phyloP scores from a whole-genome alignment of 2,113 vertebrate species.

The Loxodonta africana region DNA sequence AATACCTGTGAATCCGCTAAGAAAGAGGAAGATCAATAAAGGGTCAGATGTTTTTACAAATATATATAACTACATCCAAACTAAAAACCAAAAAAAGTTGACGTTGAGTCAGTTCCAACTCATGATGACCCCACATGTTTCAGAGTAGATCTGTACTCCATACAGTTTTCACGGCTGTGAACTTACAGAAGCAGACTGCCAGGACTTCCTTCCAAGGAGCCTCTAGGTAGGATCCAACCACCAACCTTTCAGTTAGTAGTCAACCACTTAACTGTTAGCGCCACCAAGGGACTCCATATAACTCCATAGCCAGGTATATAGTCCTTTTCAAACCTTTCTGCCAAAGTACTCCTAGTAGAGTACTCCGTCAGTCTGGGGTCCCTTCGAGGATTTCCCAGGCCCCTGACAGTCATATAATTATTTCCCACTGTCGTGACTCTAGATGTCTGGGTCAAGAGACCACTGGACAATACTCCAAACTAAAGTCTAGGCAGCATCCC shows the following conservation, averaged over 20 bases:
- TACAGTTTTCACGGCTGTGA: background rate
- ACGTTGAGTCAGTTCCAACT: background rate
- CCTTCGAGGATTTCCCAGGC: background rate
- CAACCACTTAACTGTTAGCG: background rate
- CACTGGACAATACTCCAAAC: background rate
- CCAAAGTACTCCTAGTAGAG: background rate
- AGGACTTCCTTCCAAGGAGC: background rate
- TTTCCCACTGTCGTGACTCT: background rate
- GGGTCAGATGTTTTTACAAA: conserved; percentile 17
- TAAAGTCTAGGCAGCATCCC: background rate
- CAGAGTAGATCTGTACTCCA: background rate
- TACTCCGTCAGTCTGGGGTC: background rate
- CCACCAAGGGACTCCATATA: background rate
- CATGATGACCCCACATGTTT: background rate
- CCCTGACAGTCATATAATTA: background rate
- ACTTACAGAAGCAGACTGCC: background rate
- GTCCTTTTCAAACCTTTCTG: background rate
- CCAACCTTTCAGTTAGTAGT: background rate
- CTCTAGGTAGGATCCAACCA: background rate
- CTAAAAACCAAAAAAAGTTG: background rate
- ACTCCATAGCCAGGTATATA: background rate
- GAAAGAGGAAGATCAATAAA: background rate
- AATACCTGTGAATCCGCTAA: background rate
- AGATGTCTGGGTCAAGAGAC: background rate
- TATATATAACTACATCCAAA: background rate